Evolutionary conservation across 2,797 vertebrate species (phyloP).

Genomic region (Gadopsis bispinosus): DNA sequence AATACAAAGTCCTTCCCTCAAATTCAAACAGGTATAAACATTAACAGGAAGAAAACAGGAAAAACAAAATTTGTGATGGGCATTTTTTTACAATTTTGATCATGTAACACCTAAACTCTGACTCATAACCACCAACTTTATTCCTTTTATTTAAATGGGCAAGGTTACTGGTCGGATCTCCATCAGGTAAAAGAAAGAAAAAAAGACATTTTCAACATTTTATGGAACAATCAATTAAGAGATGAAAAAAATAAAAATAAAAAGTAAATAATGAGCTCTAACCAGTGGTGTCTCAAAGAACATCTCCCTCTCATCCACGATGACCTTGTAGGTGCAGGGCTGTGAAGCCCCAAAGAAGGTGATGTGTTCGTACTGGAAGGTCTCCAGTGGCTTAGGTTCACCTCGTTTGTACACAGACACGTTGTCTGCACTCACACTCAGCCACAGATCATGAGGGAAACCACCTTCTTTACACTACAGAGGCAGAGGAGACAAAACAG

Average conservation of each 20-base stretch:
- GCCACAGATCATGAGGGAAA: slow-evolving; percentile 95
- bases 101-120: not conserved
- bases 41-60: not conserved
- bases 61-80: not conserved
- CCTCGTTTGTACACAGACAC: slow-evolving; percentile 94
- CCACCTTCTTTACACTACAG: slow-evolving; percentile 94
- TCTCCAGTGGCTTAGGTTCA: slow-evolving; percentile 92
- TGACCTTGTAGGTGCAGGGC: slow-evolving; percentile 94
- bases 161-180: not conserved
- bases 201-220: not conserved
- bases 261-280: not conserved
- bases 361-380: slow-evolving; percentile 94
- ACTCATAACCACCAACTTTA: not conserved
- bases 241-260: not conserved
- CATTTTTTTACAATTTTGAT: not conserved
- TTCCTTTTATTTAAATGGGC: not conserved
- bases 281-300: slow-evolving; percentile 95
- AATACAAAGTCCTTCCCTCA: not conserved
- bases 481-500: not conserved
- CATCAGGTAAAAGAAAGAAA: too few species aligned
- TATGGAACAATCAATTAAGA: not conserved
- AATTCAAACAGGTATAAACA: not conserved
- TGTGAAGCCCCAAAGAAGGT: slow-evolving; percentile 94
- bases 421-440: slow-evolving; percentile 92
- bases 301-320: slow-evolving; percentile 94